These are phyloP conservation scores for Craseonycteris thonglongyai DNA, from an alignment of 2,113 vertebrate species.

Conservation along the genomic window DNA sequence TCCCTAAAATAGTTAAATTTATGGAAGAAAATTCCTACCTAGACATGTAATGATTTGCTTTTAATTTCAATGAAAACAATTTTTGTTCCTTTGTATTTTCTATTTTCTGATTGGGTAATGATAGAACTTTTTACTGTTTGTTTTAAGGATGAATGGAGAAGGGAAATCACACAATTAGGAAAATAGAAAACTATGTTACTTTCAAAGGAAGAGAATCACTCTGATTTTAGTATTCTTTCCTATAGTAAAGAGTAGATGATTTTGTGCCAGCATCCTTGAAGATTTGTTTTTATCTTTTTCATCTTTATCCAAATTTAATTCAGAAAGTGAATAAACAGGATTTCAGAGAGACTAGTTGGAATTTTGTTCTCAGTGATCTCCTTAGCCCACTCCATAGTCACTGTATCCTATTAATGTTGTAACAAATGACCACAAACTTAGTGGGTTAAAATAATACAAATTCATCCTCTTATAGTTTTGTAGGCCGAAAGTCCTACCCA, in stretches of 20 bases:
- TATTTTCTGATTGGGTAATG: background rate
- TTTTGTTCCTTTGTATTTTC: background rate
- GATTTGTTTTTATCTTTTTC: background rate
- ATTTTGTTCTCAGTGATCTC: background rate
- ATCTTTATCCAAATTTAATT: background rate
- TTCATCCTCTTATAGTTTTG: background rate
- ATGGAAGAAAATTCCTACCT: background rate
- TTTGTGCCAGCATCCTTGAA: background rate
- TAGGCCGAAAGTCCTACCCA: background rate
- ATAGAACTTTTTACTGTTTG: background rate
- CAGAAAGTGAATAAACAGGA: background rate
- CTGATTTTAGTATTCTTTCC: background rate
- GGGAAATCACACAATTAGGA: background rate
- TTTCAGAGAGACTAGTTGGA: background rate
- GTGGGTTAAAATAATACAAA: background rate
- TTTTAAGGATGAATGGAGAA: background rate
- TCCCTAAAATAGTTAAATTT: background rate
- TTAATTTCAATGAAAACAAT: background rate
- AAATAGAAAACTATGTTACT: background rate
- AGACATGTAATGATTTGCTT: background rate
- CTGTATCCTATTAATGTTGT: background rate
- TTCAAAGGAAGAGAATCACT: background rate
- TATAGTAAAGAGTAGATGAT: background rate
- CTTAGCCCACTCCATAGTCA: background rate
- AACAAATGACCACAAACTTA: background rate